Conservation (phyloP, 2,888 invertebrate genomes). For the Theretra japonica region DNA sequence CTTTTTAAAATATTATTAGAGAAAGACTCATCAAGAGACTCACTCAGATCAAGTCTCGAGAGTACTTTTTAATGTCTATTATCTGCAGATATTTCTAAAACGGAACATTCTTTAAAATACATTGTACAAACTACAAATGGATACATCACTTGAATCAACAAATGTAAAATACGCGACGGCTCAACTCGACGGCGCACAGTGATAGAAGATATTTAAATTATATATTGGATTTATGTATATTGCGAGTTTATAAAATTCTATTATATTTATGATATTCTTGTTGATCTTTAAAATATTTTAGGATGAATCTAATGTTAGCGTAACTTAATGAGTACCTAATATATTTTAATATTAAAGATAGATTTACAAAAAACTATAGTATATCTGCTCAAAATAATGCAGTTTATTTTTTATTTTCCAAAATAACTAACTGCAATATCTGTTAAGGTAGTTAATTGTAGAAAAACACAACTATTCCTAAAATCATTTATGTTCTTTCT, state of each 20-base stretch:
- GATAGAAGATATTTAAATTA: constrained; percentile 4
- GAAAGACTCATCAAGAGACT: too few species aligned
- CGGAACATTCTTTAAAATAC: neutral
- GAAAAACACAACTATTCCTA: neutral
- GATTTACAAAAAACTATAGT: neutral
- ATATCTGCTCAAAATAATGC: neutral
- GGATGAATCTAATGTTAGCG: constrained; percentile 44
- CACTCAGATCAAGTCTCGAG: neutral
- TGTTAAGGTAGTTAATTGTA: neutral
- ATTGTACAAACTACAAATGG: constrained; percentile 15
- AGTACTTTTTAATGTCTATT: neutral
- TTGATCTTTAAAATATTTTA: constrained; percentile 56
- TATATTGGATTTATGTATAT: constrained; percentile 4
- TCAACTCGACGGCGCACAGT: neutral
- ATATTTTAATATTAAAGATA: constrained; percentile 25
- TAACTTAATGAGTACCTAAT: constrained; percentile 36
- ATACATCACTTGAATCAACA: constrained; percentile 19
- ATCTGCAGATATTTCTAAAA: neutral
- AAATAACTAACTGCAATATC: neutral
- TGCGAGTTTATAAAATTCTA: constrained; percentile 17
- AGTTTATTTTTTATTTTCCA: neutral
- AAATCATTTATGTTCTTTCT: neutral
- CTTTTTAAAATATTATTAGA: too few species aligned
- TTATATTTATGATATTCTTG: constrained; percentile 41
- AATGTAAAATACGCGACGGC: neutral